A percentile compares a stretch with the other conserved stretches of the same genome.
phyloP scores from a whole-genome alignment of 2,797 vertebrate genomes.

The Pyrocephalus nanus region DNA sequence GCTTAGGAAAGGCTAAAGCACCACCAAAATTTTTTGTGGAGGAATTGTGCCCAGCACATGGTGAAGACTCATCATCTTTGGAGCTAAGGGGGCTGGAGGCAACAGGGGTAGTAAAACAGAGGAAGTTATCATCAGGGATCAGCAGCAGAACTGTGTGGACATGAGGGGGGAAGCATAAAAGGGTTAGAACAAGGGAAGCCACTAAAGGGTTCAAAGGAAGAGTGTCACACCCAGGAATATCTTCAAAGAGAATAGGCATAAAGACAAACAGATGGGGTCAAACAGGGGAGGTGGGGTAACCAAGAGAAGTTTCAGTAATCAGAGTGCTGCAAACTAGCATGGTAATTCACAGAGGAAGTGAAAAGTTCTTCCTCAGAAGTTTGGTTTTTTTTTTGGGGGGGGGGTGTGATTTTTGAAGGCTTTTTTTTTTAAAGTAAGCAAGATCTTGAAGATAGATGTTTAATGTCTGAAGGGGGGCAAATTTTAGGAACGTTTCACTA shows the following conservation, averaged over 20 bases:
- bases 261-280: not conserved
- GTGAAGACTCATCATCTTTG: not conserved
- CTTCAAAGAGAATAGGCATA: not conserved
- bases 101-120: not conserved
- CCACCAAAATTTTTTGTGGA: not conserved
- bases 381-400: not conserved
- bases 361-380: not conserved
- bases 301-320: not conserved
- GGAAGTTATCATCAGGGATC: not conserved
- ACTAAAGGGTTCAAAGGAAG: not conserved
- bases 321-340: not conserved
- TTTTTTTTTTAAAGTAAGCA: not conserved
- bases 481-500: not conserved
- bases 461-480: not conserved
- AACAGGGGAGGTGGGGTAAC: not conserved
- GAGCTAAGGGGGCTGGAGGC: not conserved
- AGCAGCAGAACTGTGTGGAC: not conserved
- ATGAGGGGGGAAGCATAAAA: not conserved
- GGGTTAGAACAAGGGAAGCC: not conserved
- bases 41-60: not conserved
- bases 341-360: not conserved
- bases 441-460: not conserved
- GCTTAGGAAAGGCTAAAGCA: not conserved
- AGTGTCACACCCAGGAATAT: not conserved
- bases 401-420: not conserved